These are phyloP conservation scores for Margarornis squamiger DNA, from an alignment of 2,797 vertebrate species.

Conservation along the genomic window DNA sequence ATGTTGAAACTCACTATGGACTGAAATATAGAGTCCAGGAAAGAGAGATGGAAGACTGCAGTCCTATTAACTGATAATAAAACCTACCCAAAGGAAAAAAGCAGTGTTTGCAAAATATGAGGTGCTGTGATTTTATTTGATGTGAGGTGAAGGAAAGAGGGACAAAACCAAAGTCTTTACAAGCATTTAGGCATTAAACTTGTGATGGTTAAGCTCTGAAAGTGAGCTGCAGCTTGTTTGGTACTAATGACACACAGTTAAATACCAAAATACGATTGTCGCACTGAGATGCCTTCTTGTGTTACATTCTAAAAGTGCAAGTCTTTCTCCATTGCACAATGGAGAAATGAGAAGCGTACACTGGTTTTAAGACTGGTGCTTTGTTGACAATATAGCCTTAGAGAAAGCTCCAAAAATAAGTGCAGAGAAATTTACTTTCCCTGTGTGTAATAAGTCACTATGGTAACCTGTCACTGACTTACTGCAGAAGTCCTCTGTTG, in stretches of 20 bases:
- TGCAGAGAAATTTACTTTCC: conserved; percentile 25
- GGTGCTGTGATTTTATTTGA: not conserved
- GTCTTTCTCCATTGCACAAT: not conserved
- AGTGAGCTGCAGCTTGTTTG: not conserved
- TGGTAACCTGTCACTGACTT: conserved; percentile 60
- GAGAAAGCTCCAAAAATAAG: conserved; percentile 6
- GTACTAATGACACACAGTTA: not conserved
- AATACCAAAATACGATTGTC: not conserved
- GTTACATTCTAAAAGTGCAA: not conserved
- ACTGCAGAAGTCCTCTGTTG: conserved; percentile 30
- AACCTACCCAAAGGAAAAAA: not conserved
- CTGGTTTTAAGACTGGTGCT: not conserved
- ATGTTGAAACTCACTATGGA: not conserved
- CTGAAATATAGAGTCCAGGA: not conserved
- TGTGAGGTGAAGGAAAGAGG: not conserved
- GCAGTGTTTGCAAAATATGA: not conserved
- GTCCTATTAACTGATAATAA: not conserved
- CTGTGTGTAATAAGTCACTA: conserved; percentile 49
- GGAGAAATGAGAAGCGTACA: not conserved
- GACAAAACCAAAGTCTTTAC: not conserved
- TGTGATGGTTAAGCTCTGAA: not conserved
- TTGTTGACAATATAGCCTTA: not conserved
- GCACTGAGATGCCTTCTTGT: not conserved
- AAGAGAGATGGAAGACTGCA: not conserved
- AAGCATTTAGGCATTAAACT: not conserved